These are phyloP conservation scores for Haemorhous mexicanus DNA, from an alignment of 2,113 vertebrate species.

Conservation along the genomic window DNA sequence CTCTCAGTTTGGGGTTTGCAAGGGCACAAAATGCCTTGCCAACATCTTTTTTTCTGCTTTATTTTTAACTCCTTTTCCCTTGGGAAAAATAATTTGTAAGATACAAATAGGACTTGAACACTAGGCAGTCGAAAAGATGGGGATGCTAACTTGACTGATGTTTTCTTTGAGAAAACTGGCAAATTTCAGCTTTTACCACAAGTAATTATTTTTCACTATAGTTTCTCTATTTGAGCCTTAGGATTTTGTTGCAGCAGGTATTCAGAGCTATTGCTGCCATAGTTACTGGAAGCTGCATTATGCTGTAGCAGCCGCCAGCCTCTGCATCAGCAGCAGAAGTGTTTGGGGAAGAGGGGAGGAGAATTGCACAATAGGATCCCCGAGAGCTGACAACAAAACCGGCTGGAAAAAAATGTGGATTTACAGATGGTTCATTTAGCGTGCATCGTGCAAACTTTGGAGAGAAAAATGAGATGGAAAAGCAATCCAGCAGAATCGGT, in stretches of 20 bases:
- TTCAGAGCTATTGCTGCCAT: conserved; percentile 40
- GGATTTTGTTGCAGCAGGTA: conserved; percentile 38
- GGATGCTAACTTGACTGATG: neutral
- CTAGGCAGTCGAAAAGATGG: neutral
- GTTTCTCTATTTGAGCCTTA: conserved; percentile 17
- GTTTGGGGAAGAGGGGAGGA: conserved; percentile 43
- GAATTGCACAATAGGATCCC: conserved; percentile 46
- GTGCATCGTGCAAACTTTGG: neutral
- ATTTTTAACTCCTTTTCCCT: neutral
- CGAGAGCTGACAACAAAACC: conserved; percentile 28
- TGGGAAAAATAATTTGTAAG: neutral
- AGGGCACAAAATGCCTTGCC: neutral
- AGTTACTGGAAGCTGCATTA: conserved; percentile 63
- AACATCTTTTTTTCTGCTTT: neutral
- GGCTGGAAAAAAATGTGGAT: conserved; percentile 26
- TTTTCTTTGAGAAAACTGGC: neutral
- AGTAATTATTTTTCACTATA: neutral
- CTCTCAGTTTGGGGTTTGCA: neutral
- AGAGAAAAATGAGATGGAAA: conserved; percentile 23
- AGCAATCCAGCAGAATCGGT: neutral
- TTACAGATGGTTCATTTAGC: conserved; percentile 23
- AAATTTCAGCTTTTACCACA: neutral
- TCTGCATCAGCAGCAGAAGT: conserved; percentile 46
- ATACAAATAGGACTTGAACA: neutral
- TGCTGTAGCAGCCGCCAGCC: conserved; percentile 65